These are phyloP conservation scores for Phalacrocorax carbo DNA, from an alignment of 2,113 vertebrate genomes.

Conservation along the genomic window DNA sequence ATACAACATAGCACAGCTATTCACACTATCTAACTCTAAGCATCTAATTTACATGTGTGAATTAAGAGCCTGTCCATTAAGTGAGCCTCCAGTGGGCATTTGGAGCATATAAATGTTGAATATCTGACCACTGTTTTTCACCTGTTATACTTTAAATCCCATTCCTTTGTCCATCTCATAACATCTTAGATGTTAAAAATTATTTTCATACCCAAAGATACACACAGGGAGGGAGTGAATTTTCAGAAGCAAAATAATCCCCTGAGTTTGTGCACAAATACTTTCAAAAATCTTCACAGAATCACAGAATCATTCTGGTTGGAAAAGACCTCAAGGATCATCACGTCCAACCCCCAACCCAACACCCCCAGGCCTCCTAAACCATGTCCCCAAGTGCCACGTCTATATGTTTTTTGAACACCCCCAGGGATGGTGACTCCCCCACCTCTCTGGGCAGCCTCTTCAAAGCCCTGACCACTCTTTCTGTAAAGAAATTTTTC, in stretches of 20 bases:
- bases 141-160: background rate
- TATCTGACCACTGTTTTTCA: background rate
- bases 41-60: background rate
- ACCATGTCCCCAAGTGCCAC: too few species aligned
- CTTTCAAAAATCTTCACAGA: background rate
- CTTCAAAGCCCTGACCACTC: too few species aligned
- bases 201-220: background rate
- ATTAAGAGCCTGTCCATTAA: background rate
- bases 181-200: background rate
- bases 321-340: too few species aligned
- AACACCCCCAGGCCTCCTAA: too few species aligned
- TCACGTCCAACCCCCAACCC: too few species aligned
- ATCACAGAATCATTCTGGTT: too few species aligned
- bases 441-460: too few species aligned
- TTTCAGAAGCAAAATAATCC: background rate
- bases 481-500: too few species aligned
- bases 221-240: background rate
- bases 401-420: too few species aligned
- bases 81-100: background rate
- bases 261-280: background rate
- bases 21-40: background rate
- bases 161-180: background rate
- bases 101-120: background rate
- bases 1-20: background rate
- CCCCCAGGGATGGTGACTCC: too few species aligned